Percentiles rank a stretch among this genome's conserved stretches.
Conservation (phyloP, 2,888 invertebrate genomes). For the Camponotus fellah region DNA sequence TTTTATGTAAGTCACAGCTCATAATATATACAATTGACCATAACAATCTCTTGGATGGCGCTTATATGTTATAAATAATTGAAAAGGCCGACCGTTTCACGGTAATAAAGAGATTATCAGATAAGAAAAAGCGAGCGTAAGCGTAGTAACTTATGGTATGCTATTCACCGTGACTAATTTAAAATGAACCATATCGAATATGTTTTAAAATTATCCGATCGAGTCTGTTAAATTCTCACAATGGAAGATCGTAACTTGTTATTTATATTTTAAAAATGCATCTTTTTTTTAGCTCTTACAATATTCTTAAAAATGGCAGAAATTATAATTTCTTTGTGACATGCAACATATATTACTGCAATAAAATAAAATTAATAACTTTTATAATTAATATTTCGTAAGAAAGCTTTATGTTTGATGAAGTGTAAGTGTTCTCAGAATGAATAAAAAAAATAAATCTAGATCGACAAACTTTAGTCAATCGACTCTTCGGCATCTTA, state of each 20-base stretch:
- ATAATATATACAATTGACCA: background rate
- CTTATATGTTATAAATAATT: conserved; percentile 31
- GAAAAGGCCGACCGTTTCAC: background rate
- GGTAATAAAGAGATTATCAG: conserved; percentile 35
- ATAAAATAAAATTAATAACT: background rate
- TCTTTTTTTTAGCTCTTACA: background rate
- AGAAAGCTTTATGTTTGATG: background rate
- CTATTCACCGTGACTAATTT: conserved; percentile 5
- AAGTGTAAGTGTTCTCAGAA: background rate
- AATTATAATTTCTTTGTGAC: background rate
- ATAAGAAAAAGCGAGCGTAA: background rate
- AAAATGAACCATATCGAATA: conserved; percentile 7
- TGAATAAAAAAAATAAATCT: background rate
- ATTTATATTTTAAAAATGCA: background rate
- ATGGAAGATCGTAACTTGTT: background rate
- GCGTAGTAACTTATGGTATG: background rate
- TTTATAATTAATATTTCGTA: background rate
- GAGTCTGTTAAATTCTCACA: background rate
- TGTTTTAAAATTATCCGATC: background rate
- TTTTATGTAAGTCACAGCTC: background rate
- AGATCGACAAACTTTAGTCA: background rate
- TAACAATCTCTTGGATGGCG: background rate
- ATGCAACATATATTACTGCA: background rate
- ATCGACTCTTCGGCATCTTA: conserved; percentile 3
- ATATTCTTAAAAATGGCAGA: background rate